Evolutionary conservation across 2,113 vertebrate genomes (phyloP).

Genomic region (Sarotherodon lohbergeri): DNA sequence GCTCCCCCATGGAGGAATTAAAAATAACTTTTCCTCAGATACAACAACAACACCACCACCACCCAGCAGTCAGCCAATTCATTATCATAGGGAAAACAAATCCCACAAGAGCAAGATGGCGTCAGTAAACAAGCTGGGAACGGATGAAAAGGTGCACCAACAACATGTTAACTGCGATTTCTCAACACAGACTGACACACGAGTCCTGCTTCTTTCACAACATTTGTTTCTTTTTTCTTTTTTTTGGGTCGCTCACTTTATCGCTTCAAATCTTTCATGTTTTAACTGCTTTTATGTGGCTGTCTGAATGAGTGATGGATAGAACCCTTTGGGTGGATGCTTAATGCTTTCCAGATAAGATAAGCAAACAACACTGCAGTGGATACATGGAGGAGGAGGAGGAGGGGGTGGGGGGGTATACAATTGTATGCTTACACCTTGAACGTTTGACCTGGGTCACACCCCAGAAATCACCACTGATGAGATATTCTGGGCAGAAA

Average conservation of each 20-base stretch:
- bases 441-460: constrained; percentile 48
- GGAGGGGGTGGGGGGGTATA: accelerated
- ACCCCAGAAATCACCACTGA: constrained; percentile 28
- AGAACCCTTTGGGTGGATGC: constrained; percentile 15
- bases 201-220: constrained; percentile 11
- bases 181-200: background rate
- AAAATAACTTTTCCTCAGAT: constrained; percentile 42
- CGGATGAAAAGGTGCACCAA: background rate
- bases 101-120: background rate
- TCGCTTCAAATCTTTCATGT: background rate
- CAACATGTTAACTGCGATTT: background rate
- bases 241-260: background rate
- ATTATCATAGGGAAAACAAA: background rate
- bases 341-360: constrained; percentile 66
- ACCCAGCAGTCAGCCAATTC: background rate
- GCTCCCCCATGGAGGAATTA: constrained; percentile 12
- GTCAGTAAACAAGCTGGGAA: background rate
- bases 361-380: constrained; percentile 51
- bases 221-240: background rate
- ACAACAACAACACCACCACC: background rate
- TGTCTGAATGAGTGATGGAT: constrained; percentile 33
- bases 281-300: constrained; percentile 25
- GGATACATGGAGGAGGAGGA: background rate
- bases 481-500: background rate
- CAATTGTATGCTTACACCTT: constrained; percentile 5